Base-by-base conservation (phyloP, 1,140 invertebrate genomes). In the Platyura marginata region DNA sequence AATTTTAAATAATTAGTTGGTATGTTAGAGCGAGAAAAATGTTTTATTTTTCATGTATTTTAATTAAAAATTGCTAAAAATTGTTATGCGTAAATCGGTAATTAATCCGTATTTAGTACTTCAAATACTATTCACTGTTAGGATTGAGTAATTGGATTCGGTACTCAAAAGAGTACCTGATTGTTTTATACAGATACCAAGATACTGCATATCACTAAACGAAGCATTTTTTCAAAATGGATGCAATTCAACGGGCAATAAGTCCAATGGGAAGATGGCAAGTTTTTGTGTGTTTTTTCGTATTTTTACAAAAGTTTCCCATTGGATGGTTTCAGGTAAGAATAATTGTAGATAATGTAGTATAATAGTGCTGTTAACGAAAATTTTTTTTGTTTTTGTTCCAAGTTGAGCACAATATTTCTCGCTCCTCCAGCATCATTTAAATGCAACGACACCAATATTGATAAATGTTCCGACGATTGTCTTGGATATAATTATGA, bases 191-290 rank as follows among this genome's bases (percentile, higher is more conserved):
- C n/a, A n/a, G n/a, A n/a, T n/a, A n/a, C n/a, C n/a, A n/a, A n/a
- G n/a, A n/a, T n/a, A n/a, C n/a, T n/a, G n/a, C n/a, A n/a, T n/a
- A n/a, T n/a, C n/a, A n/a, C n/a, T n/a, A n/a, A n/a, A n/a, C n/a
- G n/a, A n/a, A n/a, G n/a, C n/a, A n/a, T n/a, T n/a, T n/a, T n/a
- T n/a, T n/a, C n/a, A n/a, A n/a, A n/a, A n/a, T n/a, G n/a, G 38
- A 40, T 40, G 3, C 21, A 11, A 40, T 40, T 23, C 21, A 40
- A 23, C n/a, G 23, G 13, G 38, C 38, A 23, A 79, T 82, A 21
- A 78, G 79, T 0, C 66, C 70, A 33, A 71, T 82, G 19, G 77
- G 78, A 3, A 66, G 67, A 49, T 83, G 79, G 75, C 80, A 84
- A 54, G 63, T 79, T 36, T 64, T 67, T 55, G 67, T 78, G 16